Conservation (phyloP, 1,140 invertebrate species). For the Psix sp. region DNA sequence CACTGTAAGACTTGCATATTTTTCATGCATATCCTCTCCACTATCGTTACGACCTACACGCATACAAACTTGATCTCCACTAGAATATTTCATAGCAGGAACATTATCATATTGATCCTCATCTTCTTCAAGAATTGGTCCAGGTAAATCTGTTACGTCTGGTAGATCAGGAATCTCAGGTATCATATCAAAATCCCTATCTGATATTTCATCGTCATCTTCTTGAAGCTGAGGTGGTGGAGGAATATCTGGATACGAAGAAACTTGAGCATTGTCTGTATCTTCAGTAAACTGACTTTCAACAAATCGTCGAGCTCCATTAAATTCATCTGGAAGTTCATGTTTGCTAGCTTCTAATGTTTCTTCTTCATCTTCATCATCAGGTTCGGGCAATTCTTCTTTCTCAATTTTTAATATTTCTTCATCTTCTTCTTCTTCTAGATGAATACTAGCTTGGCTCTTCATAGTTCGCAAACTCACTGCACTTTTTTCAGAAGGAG, state of each 20-base stretch:
- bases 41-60: slow-evolving; percentile 69
- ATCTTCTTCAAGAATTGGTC: slow-evolving; percentile 72
- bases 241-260: slow-evolving; percentile 60
- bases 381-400: slow-evolving; percentile 20
- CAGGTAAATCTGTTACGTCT: slow-evolving; percentile 62
- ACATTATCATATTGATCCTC: slow-evolving; percentile 75
- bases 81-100: slow-evolving; percentile 72
- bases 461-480: slow-evolving; percentile 66
- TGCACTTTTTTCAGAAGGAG: slow-evolving; percentile 72
- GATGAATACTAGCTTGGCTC: slow-evolving; percentile 35
- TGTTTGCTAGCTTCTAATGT: slow-evolving; percentile 28
- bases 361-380: slow-evolving; percentile 33
- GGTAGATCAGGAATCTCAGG: slow-evolving; percentile 62
- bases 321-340: slow-evolving; percentile 59
- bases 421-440: slow-evolving; percentile 28
- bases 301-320: slow-evolving; percentile 69
- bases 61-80: slow-evolving; percentile 66
- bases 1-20: slow-evolving; percentile 66
- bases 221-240: slow-evolving; percentile 65
- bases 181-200: slow-evolving; percentile 64
- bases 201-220: slow-evolving; percentile 70
- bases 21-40: slow-evolving; percentile 74
- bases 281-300: slow-evolving; percentile 71
- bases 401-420: slow-evolving; percentile 45
- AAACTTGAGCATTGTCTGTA: slow-evolving; percentile 14